phyloP scores from a whole-genome alignment of 23 tunicate species.

The Halocynthia aurantium region DNA sequence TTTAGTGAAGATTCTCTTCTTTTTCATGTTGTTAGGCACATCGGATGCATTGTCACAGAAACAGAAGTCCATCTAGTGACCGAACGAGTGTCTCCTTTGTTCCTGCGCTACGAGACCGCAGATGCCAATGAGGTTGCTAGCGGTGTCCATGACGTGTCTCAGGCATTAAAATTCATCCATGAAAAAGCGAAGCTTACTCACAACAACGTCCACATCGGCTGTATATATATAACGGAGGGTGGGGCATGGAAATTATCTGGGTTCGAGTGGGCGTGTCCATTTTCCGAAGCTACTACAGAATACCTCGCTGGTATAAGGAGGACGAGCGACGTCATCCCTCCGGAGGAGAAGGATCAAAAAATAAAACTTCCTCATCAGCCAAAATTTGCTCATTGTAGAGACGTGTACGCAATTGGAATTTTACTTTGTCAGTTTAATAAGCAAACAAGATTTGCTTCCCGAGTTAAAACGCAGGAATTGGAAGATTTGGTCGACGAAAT shows the following conservation, averaged over 20 bases:
- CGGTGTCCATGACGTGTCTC: constrained; percentile 81
- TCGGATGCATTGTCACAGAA: constrained; percentile 50
- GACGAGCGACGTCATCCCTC: constrained; percentile 22
- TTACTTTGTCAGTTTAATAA: constrained; percentile 39
- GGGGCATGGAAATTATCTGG: constrained; percentile 77
- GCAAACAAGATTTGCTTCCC: constrained; percentile 52
- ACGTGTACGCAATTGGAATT: constrained; percentile 72
- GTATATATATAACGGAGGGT: constrained; percentile 42
- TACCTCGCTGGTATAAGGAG: constrained; percentile 12
- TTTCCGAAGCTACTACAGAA: constrained; percentile 44
- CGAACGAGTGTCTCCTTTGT: constrained; percentile 58
- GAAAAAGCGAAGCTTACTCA: constrained; percentile 57
- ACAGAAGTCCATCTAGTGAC: constrained; percentile 69
- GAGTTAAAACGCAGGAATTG: constrained; percentile 25
- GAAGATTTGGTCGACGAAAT: constrained; percentile 48
- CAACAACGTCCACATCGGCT: constrained; percentile 41
- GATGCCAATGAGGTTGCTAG: constrained; percentile 90
- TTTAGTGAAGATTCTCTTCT: no score
- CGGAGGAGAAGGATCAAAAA: constrained; percentile 57
- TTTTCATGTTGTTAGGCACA: not conserved
- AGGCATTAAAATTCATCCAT: constrained; percentile 81
- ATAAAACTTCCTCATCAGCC: constrained; percentile 23
- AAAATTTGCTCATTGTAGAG: constrained; percentile 47
- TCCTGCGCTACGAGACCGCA: constrained; percentile 10
- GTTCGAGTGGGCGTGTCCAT: constrained; percentile 70